Evolutionary conservation across 2,888 invertebrate species (phyloP), one percentile per base, ranked within the genome.

Genomic region (Leucania comma): DNA sequence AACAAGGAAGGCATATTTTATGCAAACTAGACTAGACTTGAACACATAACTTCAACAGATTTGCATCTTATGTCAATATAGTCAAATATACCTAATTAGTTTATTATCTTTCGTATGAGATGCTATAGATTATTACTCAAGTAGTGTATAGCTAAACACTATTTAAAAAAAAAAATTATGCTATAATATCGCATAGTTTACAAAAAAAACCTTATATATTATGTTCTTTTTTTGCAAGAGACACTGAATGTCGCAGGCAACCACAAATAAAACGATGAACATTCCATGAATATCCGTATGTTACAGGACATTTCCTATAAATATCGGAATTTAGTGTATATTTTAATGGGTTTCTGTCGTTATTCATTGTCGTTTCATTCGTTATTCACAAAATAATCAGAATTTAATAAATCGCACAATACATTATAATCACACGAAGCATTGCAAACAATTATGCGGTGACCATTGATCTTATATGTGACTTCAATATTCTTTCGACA

Each of bases 1-100:
- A 80, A 78, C 71, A 77, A 77, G 86, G 84, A 83, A 84, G 76
- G 77, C 79, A 85, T 87, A 88, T 86, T 84, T 88, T 87, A 87
- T 86, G 84, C 78, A 84, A 87, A 87, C 71, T 73, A 83, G 72
- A 77, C 68, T 68, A 75, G 67, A 75, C 82, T 75, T 71, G 65
- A 59, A 71, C 70, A 81, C 62, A 74, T 76, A 69, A 78, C 38
- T 72, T 57, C 64, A 69, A 69, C 26, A 54, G 68, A 74, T 77
- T 73, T 73, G 42, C 59, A 81, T 81, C 57, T 76, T 42, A 46
- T 51, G 53, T 62, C 65, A 68, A 68, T 78, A 58, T 66, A 68
- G 48, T 54, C 26, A 35, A 50, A 56, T n/a, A 17, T 38, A n/a
- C n/a, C n/a, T n/a, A 54, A 54, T 63, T 56, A 5, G 50, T 65